phyloP scores from a whole-genome alignment of 2,797 vertebrate genomes.

The Squalus acanthias region DNA sequence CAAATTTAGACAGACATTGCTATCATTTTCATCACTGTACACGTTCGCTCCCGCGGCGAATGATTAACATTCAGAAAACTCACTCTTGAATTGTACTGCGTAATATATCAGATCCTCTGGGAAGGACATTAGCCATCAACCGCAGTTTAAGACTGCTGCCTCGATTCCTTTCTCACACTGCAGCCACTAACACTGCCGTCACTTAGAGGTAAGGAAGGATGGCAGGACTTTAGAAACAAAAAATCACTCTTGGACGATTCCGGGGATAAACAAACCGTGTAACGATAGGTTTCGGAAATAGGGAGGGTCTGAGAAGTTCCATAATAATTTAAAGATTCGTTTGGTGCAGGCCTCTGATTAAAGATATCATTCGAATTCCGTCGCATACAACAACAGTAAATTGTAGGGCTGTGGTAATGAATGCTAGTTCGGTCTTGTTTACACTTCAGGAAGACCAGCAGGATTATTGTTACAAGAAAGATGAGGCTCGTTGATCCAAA shows the following conservation, averaged over 20 bases:
- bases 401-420: background rate
- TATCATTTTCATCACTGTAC: background rate
- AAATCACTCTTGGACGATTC: constrained; percentile 57
- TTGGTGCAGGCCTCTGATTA: background rate
- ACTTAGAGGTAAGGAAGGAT: background rate
- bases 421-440: constrained; percentile 48
- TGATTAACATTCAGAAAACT: background rate
- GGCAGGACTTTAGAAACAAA: constrained; percentile 33
- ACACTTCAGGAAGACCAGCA: constrained; percentile 53
- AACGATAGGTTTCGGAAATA: background rate
- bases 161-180: too few species aligned
- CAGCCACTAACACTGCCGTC: too few species aligned
- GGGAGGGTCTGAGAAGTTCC: background rate
- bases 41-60: background rate
- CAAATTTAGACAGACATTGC: too few species aligned
- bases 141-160: too few species aligned
- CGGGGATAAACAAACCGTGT: constrained; percentile 52
- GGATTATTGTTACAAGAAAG: constrained; percentile 55
- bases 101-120: background rate
- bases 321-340: background rate
- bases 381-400: background rate
- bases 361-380: background rate
- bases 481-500: constrained; percentile 50
- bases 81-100: background rate
- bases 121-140: background rate